Percentiles rank a stretch among this genome's conserved stretches.
Evolutionary conservation across 2,888 invertebrate species (phyloP).

Genomic region (Willowsia nigromaculata): DNA sequence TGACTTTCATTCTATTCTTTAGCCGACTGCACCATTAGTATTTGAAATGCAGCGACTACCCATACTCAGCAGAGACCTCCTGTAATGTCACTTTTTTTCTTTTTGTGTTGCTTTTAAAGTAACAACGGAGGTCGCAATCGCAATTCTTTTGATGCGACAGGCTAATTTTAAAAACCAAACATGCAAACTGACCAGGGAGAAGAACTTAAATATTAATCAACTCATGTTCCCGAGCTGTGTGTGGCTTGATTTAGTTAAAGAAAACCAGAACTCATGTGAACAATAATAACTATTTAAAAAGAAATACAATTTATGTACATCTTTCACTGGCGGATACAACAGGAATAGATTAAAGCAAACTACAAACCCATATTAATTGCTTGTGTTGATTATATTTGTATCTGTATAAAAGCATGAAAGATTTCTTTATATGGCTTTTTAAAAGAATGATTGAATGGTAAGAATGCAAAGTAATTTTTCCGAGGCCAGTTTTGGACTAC

Average conservation of each 20-base stretch:
- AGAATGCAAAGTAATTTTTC: slow-evolving; percentile 11
- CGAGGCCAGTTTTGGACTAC: not conserved
- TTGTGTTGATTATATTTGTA: slow-evolving; percentile 24
- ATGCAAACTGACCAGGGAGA: slow-evolving; percentile 45
- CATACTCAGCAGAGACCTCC: slow-evolving; percentile 46
- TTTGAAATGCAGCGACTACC: too few species aligned
- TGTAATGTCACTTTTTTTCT: slow-evolving; percentile 34
- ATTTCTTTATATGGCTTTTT: slow-evolving; percentile 26
- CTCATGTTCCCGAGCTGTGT: not conserved
- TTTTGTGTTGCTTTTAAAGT: not conserved
- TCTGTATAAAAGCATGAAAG: not conserved
- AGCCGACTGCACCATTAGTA: too few species aligned
- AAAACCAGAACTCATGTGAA: not conserved
- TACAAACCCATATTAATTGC: slow-evolving; percentile 8
- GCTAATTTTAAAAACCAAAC: slow-evolving; percentile 29
- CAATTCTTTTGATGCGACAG: slow-evolving; percentile 20
- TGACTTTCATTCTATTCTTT: slow-evolving; percentile 25
- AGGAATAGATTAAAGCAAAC: not conserved
- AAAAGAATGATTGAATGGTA: slow-evolving; percentile 42
- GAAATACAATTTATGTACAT: slow-evolving; percentile 21
- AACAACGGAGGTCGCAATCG: slow-evolving; percentile 44
- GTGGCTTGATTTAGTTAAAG: not conserved
- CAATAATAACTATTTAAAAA: not conserved
- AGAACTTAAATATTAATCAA: not conserved
- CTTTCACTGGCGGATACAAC: not conserved